Base-by-base conservation (phyloP, 2,113 vertebrate genomes). In the Corythornis vintsioides region DNA sequence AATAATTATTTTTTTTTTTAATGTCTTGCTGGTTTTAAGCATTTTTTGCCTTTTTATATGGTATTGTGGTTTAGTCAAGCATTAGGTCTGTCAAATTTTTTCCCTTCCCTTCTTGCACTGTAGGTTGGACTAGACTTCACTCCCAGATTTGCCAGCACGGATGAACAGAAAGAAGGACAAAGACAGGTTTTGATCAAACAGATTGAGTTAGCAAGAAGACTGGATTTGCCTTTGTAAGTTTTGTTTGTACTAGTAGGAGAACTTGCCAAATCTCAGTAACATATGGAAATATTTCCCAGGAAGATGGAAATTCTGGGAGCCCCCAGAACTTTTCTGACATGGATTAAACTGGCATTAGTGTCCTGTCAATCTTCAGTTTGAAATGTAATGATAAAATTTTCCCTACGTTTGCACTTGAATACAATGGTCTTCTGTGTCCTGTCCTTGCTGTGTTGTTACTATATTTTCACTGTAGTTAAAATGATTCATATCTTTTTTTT, bases 41-140 rank as follows among this genome's bases (percentile, higher is more conserved):
- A 12, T 22, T 33, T 59, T 81, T 38, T 35, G 6, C 21, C 40
- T 83, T 38, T 71, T 7, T 64, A 8, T n/a, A 8, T 15, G 7
- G n/a, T 43, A 40, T 35, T 47, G n/a, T 28, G 21, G 17, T 60
- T 86, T 83, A 90, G 38, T 77, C 52, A 86, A 66, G 13, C 4
- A 1, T 79, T 82, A 88, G 53, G 19, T 53, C 35, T 52, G 8
- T 74, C 60, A 89, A 52, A 24, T 17, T 31, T 64, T 78, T 79
- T 79, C 67, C 3, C 52, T 94, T 96, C 45, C 91, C 21, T 89
- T 70, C 64, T 88, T 89, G 6, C 55, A 3, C 72, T 50, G 4
- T 88, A 99, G 99, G 99, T 99, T 71, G 99, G 99, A 64, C 97
- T 99, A 84, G 99, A 99, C 97, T 99, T 99, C 94, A 98, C 98